Evolutionary conservation across 2,888 invertebrate genomes (phyloP), one percentile per base, ranked within the genome.

Genomic region (Ceramica pisi): DNA sequence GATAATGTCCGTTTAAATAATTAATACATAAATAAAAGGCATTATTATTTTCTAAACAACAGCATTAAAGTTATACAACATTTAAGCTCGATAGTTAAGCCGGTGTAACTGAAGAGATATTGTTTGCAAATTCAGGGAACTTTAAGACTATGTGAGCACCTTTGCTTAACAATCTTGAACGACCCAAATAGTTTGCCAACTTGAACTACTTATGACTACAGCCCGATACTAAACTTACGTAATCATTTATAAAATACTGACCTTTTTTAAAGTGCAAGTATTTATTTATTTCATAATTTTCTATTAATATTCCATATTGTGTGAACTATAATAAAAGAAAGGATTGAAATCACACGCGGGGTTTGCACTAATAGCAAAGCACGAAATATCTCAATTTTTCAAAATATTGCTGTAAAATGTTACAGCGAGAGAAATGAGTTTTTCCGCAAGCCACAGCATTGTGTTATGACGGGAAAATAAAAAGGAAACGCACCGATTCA

Each of bases 161-260:
- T 80, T 48, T 65, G 61, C 80, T 76, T 70, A 68, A 81, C 72
- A 75, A 75, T 79, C 70, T 82, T 66, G 65, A 73, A 68, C 70
- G 64, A 71, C 55, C 67, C 61, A 53, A 78, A 82, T 82, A 82
- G 83, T 82, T 82, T 48, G 35, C 38, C 12, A 68, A 76, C 68
- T 79, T 48, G 48, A 71, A 67, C 55, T 69, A 75, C 55, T 46
- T 64, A 56, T 50, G 46, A 53, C 44, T 64, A 48, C 35, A 50
- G 46, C 35, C n/a, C 26, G 48, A 50, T 53, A 57, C 57, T 57
- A 70, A 53, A 53, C 41, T 51, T 16, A 46, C 38, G 41, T 51
- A 12, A 66, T 66, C 51, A 75, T 46, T 10, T 19, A 63, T 3
- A 50, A 50, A 50, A 50, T 12, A 1, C 50, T 21, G 50, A 12